Percentiles rank a stretch among this genome's conserved stretches.
Evolutionary conservation across 2,888 invertebrate genomes (phyloP).

Genomic region (Plebejus melissa): DNA sequence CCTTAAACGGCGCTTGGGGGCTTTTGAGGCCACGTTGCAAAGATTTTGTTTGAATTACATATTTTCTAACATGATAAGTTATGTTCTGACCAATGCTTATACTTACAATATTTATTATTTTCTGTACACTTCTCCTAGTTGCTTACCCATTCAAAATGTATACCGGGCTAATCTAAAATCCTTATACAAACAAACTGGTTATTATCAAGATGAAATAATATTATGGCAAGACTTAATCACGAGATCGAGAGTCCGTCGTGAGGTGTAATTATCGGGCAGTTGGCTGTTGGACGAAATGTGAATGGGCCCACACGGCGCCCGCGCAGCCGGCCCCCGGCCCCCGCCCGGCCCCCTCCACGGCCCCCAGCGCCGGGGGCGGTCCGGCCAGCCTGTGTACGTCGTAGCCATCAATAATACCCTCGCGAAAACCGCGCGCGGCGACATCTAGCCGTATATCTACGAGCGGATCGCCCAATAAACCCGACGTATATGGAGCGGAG

Average conservation of each 20-base stretch:
- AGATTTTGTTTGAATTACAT: neutral
- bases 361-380: slow-evolving; percentile 39
- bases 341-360: slow-evolving; percentile 45
- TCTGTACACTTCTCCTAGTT: neutral
- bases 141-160: neutral
- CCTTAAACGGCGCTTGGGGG: neutral
- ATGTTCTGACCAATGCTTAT: neutral
- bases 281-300: slow-evolving; percentile 68
- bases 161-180: slow-evolving; percentile 29
- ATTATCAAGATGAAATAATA: slow-evolving; percentile 56
- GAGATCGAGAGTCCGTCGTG: slow-evolving; percentile 49
- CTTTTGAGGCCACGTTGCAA: neutral
- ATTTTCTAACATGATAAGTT: neutral
- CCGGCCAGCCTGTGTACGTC: slow-evolving; percentile 28
- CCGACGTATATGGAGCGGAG: slow-evolving; percentile 58
- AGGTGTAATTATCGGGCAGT: slow-evolving; percentile 67
- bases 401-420: slow-evolving; percentile 26
- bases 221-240: slow-evolving; percentile 66
- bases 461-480: slow-evolving; percentile 63
- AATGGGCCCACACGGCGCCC: slow-evolving; percentile 55
- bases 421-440: slow-evolving; percentile 40
- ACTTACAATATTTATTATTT: neutral
- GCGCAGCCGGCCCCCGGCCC: slow-evolving; percentile 47
- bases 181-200: slow-evolving; percentile 35
- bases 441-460: slow-evolving; percentile 60